A percentile compares a stretch with the other conserved stretches of the same genome.
These are phyloP conservation scores for Montipora efflorescens DNA, from an alignment of 64 coral and sea anemone species.

Conservation along the genomic window DNA sequence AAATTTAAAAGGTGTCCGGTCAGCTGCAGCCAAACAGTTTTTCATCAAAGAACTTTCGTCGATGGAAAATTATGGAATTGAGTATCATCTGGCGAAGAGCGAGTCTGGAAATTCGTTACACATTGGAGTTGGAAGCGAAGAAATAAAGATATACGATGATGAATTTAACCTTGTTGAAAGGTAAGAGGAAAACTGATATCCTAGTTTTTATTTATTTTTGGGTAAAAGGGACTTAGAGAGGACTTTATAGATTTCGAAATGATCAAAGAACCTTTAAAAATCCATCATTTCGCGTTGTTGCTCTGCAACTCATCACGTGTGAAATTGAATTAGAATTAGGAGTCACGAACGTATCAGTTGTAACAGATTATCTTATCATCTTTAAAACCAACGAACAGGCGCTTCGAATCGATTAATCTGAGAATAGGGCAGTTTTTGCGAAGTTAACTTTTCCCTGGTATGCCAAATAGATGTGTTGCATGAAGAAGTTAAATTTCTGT, in stretches of 20 bases:
- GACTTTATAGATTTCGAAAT: too few species aligned
- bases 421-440: too few species aligned
- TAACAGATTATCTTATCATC: too few species aligned
- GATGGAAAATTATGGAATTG: slow-evolving; percentile 93
- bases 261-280: too few species aligned
- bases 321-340: background rate
- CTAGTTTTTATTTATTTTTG: slow-evolving; percentile 1
- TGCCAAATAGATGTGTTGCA: too few species aligned
- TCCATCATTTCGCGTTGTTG: too few species aligned
- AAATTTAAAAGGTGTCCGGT: slow-evolving; percentile 75
- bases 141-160: slow-evolving; percentile 82
- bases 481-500: too few species aligned
- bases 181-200: slow-evolving; percentile 64
- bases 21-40: slow-evolving; percentile 80
- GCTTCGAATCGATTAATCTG: slow-evolving; percentile 11
- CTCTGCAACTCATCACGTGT: too few species aligned
- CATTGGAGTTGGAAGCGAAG: slow-evolving; percentile 93
- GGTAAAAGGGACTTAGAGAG: background rate
- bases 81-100: slow-evolving; percentile 87
- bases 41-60: slow-evolving; percentile 87
- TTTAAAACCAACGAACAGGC: too few species aligned
- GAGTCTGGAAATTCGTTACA: slow-evolving; percentile 45
- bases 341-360: background rate
- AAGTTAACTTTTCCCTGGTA: background rate
- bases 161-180: slow-evolving; percentile 84